These are phyloP conservation scores for Elaphurus davidianus DNA, from an alignment of 2,113 vertebrate genomes.

Conservation along the genomic window DNA sequence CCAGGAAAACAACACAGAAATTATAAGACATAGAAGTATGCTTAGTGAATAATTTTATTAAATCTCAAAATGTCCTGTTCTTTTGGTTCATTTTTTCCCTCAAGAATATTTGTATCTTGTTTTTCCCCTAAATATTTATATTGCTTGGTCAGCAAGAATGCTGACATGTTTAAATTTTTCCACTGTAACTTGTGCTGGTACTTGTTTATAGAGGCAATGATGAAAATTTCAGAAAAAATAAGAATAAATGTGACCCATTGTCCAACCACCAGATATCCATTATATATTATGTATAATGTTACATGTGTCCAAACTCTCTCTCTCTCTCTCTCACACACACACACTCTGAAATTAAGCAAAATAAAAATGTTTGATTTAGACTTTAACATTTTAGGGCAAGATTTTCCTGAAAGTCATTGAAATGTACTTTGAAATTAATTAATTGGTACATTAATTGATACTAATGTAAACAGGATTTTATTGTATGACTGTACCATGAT, in stretches of 20 bases:
- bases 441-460: background rate
- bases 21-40: background rate
- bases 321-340: background rate
- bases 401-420: background rate
- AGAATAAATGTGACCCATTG: background rate
- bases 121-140: background rate
- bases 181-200: background rate
- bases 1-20: background rate
- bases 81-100: background rate
- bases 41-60: background rate
- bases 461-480: background rate
- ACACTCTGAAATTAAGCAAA: background rate
- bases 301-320: background rate
- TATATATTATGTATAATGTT: background rate
- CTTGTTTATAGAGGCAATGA: background rate
- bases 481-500: background rate
- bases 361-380: background rate
- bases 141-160: background rate
- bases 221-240: background rate
- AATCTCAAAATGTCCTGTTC: background rate
- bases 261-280: background rate
- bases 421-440: background rate
- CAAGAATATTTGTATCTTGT: background rate
- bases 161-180: background rate
- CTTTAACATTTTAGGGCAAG: slow-evolving; percentile 9